Conservation (phyloP, 2,888 invertebrate genomes). For the Brachyptera risi region DNA sequence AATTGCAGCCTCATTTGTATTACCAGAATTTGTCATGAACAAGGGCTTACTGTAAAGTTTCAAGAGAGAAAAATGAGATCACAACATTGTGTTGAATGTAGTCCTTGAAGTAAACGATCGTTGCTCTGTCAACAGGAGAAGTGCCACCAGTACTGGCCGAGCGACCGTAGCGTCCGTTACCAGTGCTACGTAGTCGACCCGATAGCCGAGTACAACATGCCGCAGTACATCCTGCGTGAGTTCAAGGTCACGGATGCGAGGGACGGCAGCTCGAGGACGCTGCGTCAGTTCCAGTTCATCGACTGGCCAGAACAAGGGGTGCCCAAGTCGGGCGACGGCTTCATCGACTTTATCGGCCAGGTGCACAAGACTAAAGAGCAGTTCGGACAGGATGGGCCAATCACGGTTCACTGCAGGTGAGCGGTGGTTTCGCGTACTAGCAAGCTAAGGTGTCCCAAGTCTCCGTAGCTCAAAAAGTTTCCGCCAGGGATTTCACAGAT, state of each 20-base stretch:
- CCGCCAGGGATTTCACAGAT: no score
- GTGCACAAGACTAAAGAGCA: conserved; percentile 99
- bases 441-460: no score
- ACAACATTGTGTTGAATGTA: no score
- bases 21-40: no score
- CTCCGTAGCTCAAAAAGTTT: no score
- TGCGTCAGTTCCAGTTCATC: conserved; percentile 94
- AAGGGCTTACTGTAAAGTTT: no score
- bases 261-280: conserved; percentile 92
- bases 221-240: conserved; percentile 96
- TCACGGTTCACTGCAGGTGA: conserved; percentile 94
- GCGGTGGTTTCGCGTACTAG: no score
- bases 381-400: conserved; percentile 99
- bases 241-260: conserved; percentile 98
- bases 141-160: conserved; percentile 99
- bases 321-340: conserved; percentile 96
- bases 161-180: conserved; percentile 93
- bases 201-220: conserved; percentile 99
- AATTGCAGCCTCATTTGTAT: no score
- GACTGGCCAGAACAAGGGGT: conserved; percentile 97
- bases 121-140: conserved; percentile 74
- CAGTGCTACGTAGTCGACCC: conserved; percentile 99
- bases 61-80: no score
- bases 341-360: conserved; percentile 99
- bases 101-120: background rate